Evolutionary conservation across 2,888 invertebrate genomes (phyloP).

Genomic region (Perdita meconis): DNA sequence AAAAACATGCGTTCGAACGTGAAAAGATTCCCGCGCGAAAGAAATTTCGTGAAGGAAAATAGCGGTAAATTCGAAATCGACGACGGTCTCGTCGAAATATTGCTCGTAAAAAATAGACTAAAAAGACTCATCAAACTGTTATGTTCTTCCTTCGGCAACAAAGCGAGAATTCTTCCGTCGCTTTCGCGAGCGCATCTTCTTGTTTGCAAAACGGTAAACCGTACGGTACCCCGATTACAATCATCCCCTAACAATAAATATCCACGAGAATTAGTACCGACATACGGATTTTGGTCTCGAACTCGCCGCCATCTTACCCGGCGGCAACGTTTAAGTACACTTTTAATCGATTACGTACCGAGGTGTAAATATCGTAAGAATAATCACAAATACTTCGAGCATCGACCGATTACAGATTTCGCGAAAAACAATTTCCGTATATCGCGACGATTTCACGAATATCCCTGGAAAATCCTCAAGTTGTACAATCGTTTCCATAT

Average conservation of each 20-base stretch:
- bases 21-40: neutral
- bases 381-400: slow-evolving; percentile 28
- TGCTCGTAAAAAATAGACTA: neutral
- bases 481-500: neutral
- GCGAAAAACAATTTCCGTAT: slow-evolving; percentile 15
- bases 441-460: neutral
- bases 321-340: slow-evolving; percentile 64
- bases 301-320: slow-evolving; percentile 9
- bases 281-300: slow-evolving; percentile 62
- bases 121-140: neutral
- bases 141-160: no score
- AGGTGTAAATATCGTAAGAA: slow-evolving; percentile 20
- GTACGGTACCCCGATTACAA: neutral
- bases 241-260: slow-evolving; percentile 10
- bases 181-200: slow-evolving; percentile 2
- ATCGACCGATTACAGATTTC: slow-evolving; percentile 18
- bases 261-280: slow-evolving; percentile 37
- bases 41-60: neutral
- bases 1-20: slow-evolving; percentile 5
- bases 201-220: slow-evolving; percentile 6
- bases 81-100: neutral
- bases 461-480: neutral
- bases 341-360: slow-evolving; percentile 54
- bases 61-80: neutral
- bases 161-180: neutral